Evolutionary conservation across 2,797 vertebrate species (phyloP).

Genomic region (Chaenodraco wilsoni): DNA sequence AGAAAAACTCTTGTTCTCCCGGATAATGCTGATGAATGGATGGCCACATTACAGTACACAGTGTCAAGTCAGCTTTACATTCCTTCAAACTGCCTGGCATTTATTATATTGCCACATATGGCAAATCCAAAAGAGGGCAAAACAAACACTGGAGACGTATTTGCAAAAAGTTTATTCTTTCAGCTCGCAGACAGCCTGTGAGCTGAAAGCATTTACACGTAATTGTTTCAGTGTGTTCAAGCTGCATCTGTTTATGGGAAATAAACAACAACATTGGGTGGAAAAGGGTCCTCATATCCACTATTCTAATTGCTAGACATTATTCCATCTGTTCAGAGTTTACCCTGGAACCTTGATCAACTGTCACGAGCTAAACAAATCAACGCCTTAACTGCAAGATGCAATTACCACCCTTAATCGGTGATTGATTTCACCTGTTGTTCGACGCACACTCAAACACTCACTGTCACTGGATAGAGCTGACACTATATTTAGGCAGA

Average conservation of each 20-base stretch:
- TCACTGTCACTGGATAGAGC: not conserved
- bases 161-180: slow-evolving; percentile 30
- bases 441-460: not conserved
- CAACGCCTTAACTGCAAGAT: slow-evolving; percentile 7
- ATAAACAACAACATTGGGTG: slow-evolving; percentile 42
- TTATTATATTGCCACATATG: slow-evolving; percentile 36
- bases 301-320: slow-evolving; percentile 47
- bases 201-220: slow-evolving; percentile 32
- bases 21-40: slow-evolving; percentile 19
- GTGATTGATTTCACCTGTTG: slow-evolving; percentile 14
- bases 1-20: not conserved
- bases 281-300: slow-evolving; percentile 35
- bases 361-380: slow-evolving; percentile 19
- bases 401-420: slow-evolving; percentile 4
- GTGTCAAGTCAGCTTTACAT: slow-evolving; percentile 23
- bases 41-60: slow-evolving; percentile 17
- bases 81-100: slow-evolving; percentile 31
- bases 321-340: slow-evolving; percentile 33
- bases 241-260: slow-evolving; percentile 49
- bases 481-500: not conserved
- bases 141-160: slow-evolving; percentile 50
- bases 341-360: slow-evolving; percentile 16
- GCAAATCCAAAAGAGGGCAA: slow-evolving; percentile 38
- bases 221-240: slow-evolving; percentile 53
- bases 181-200: not conserved